Percentiles rank a stretch among this genome's conserved stretches.
Conservation (phyloP, 1,140 invertebrate genomes). For the Drosophila saltans region DNA sequence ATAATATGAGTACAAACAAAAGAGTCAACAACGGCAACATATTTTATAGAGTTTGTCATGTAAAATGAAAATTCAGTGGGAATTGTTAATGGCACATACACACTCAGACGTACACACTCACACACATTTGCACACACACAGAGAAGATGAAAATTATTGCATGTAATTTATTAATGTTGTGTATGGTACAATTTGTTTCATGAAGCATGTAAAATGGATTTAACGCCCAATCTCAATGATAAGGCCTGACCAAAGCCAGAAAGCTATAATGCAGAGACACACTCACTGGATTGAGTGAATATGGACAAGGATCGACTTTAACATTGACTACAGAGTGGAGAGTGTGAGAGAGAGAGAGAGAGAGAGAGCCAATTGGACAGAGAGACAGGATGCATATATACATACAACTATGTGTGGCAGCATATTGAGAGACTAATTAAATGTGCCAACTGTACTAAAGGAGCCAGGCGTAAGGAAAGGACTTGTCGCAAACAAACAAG, state of each 20-base stretch:
- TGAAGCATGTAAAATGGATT: conserved; percentile 67
- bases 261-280: conserved; percentile 4
- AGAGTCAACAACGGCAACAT: conserved; percentile 12
- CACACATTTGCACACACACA: conserved; percentile 13
- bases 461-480: conserved; percentile 17
- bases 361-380: background rate
- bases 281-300: conserved; percentile 25
- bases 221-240: conserved; percentile 40
- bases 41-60: conserved; percentile 28
- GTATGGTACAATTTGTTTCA: conserved; percentile 67
- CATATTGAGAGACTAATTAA: conserved; percentile 66
- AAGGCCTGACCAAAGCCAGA: conserved; percentile 21
- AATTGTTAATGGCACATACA: conserved; percentile 49
- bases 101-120: conserved; percentile 23
- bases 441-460: conserved; percentile 33
- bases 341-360: background rate
- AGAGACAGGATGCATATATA: background rate
- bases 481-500: conserved; percentile 34
- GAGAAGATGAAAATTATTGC: conserved; percentile 54
- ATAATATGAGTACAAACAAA: conserved; percentile 12
- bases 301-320: conserved; percentile 32
- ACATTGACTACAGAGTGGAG: conserved; percentile 28
- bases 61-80: conserved; percentile 56
- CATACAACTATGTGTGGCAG: conserved; percentile 28
- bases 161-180: conserved; percentile 73